These are phyloP conservation scores for Chaetodon trifasciatus DNA, from an alignment of 2,797 vertebrate species.

Conservation along the genomic window DNA sequence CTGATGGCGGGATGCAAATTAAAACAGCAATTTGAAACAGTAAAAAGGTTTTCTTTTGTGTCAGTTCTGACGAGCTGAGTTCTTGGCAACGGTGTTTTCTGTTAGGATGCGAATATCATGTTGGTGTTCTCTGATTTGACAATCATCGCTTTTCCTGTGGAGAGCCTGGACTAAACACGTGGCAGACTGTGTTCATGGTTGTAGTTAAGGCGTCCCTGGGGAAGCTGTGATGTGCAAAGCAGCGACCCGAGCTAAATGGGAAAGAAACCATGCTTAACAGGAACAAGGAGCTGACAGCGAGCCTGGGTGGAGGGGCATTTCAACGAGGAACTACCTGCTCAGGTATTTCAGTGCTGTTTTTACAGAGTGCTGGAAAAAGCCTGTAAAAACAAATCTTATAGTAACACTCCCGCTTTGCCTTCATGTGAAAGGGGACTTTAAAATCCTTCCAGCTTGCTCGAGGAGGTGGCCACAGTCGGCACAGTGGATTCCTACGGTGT, in stretches of 20 bases:
- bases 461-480: background rate
- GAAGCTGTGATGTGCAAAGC: constrained; percentile 17
- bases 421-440: constrained; percentile 15
- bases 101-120: background rate
- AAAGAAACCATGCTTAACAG: constrained; percentile 17
- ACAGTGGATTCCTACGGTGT: background rate
- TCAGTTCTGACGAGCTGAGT: background rate
- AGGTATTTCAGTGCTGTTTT: background rate
- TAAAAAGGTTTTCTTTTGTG: background rate
- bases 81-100: background rate
- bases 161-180: background rate
- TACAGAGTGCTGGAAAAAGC: background rate
- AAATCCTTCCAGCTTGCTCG: constrained; percentile 12
- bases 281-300: constrained; percentile 26
- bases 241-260: constrained; percentile 34
- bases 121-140: constrained; percentile 23
- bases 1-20: constrained; percentile 31
- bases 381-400: background rate
- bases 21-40: background rate
- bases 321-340: constrained; percentile 9
- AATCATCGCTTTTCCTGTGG: constrained; percentile 2
- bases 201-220: constrained; percentile 14
- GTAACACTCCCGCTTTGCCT: background rate
- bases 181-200: background rate
- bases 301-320: background rate